Percentiles rank a stretch among this genome's conserved stretches.
phyloP scores from a whole-genome alignment of 2,797 vertebrate genomes.

The Halcyon smyrnensis region DNA sequence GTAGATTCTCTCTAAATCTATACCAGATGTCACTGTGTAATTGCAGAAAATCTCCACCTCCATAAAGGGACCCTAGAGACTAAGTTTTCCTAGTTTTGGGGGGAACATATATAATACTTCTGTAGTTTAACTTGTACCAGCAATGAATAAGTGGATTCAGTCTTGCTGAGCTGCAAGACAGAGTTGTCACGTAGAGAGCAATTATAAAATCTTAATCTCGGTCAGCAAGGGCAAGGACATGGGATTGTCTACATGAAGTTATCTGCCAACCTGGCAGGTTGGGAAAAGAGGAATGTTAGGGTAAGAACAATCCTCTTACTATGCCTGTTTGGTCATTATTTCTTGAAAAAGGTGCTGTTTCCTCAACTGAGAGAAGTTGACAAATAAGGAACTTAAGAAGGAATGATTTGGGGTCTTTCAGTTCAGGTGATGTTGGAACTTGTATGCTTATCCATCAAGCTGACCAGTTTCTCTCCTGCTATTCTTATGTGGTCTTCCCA shows the following conservation, averaged over 20 bases:
- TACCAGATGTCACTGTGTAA: not conserved
- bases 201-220: not conserved
- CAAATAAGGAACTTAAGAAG: not conserved
- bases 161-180: not conserved
- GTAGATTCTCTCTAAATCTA: not conserved
- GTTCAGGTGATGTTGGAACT: not conserved
- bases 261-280: not conserved
- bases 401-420: not conserved
- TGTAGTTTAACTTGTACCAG: not conserved
- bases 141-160: not conserved
- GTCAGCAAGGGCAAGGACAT: not conserved
- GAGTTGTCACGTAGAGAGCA: not conserved
- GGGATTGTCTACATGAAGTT: not conserved
- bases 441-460: fast-evolving
- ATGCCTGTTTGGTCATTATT: not conserved
- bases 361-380: not conserved
- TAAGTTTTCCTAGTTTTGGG: not conserved
- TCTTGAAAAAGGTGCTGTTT: not conserved
- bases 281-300: not conserved
- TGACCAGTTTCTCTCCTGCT: not conserved
- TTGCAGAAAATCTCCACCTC: not conserved
- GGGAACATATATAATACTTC: not conserved
- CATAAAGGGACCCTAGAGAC: not conserved
- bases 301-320: not conserved
- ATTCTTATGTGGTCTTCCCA: not conserved